A percentile compares a stretch with the other conserved stretches of the same genome.
These are phyloP conservation scores for Lasiurus borealis DNA, from an alignment of 2,113 vertebrate species.

Conservation along the genomic window DNA sequence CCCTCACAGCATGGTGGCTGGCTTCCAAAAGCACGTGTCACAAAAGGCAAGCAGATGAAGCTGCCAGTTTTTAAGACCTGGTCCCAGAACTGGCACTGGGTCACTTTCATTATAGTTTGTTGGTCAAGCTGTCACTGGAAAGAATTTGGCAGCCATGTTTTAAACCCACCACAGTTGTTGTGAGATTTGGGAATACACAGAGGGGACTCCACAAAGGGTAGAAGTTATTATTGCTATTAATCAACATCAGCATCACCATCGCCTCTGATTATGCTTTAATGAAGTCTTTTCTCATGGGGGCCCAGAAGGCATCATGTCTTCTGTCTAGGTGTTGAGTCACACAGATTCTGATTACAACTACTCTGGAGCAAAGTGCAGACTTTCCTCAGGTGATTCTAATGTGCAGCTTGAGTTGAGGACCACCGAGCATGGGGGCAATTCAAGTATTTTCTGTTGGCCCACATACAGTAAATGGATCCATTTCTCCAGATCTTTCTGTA, in stretches of 20 bases:
- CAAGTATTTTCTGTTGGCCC: not conserved
- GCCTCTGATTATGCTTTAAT: not conserved
- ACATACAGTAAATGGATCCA: not conserved
- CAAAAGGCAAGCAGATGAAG: not conserved
- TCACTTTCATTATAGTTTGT: not conserved
- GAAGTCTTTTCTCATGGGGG: not conserved
- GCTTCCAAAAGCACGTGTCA: conserved; percentile 8
- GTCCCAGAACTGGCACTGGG: not conserved
- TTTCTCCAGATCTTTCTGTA: not conserved
- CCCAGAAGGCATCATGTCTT: too few species aligned
- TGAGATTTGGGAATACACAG: not conserved
- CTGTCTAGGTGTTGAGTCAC: not conserved
- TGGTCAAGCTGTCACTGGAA: not conserved
- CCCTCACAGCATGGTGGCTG: not conserved
- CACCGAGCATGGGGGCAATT: not conserved
- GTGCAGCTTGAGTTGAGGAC: not conserved
- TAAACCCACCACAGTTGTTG: not conserved
- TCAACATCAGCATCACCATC: too few species aligned
- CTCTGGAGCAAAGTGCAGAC: not conserved
- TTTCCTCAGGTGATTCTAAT: not conserved
- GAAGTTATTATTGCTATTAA: not conserved
- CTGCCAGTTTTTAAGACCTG: not conserved
- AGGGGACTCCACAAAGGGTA: not conserved
- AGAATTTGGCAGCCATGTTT: not conserved
- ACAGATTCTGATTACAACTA: not conserved